A percentile compares a stretch with the other conserved stretches of the same genome.
Evolutionary conservation across 1,140 invertebrate genomes (phyloP).

Genomic region (Drosophila tani): DNA sequence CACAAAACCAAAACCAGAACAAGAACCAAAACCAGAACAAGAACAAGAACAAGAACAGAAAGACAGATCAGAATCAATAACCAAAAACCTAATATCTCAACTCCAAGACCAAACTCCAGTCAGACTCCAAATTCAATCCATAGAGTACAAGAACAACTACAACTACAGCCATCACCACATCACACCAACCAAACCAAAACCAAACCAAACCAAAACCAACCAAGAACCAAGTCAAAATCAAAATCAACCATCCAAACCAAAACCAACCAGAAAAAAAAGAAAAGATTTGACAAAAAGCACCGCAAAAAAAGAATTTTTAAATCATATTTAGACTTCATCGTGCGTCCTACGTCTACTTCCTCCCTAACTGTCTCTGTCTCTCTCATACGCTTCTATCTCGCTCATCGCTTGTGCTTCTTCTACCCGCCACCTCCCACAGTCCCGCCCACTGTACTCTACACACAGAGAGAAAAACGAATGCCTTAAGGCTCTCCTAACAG

Average conservation of each 20-base stretch:
- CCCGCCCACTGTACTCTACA: slow-evolving; percentile 58
- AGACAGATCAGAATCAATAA: slow-evolving; percentile 47
- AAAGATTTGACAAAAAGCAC: slow-evolving; percentile 63
- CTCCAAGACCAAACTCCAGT: slow-evolving; percentile 40
- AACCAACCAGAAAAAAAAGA: slow-evolving; percentile 70
- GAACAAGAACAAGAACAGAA: slow-evolving; percentile 39
- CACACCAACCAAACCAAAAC: slow-evolving; percentile 64
- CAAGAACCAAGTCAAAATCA: slow-evolving; percentile 56
- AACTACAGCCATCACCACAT: slow-evolving; percentile 76
- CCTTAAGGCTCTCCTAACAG: background rate
- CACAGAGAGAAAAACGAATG: slow-evolving; percentile 42
- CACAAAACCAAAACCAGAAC: slow-evolving; percentile 54
- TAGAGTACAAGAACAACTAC: slow-evolving; percentile 64
- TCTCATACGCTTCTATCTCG: slow-evolving; percentile 45
- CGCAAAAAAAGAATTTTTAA: slow-evolving; percentile 39
- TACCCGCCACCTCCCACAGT: slow-evolving; percentile 53
- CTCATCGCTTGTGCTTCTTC: slow-evolving; percentile 62
- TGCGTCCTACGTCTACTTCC: slow-evolving; percentile 72
- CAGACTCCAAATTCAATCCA: slow-evolving; percentile 46
- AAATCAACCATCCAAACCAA: slow-evolving; percentile 70
- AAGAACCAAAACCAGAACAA: slow-evolving; percentile 21
- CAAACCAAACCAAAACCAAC: slow-evolving; percentile 58
- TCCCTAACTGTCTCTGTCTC: slow-evolving; percentile 31
- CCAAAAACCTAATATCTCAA: slow-evolving; percentile 20
- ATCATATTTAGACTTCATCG: slow-evolving; percentile 53